Evolutionary conservation across 1,140 invertebrate genomes (phyloP).

Genomic region (Teleopsis dalmanni): DNA sequence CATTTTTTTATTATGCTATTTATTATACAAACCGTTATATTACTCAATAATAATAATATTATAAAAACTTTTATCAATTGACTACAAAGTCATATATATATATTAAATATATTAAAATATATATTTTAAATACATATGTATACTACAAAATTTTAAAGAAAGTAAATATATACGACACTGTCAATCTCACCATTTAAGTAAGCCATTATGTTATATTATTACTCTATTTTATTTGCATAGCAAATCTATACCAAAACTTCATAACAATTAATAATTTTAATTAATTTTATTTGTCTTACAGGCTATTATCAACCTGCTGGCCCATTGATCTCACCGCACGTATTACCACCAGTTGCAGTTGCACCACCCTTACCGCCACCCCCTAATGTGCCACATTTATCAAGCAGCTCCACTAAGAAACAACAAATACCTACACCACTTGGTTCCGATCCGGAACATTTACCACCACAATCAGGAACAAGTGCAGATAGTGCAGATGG

Average conservation of each 20-base stretch:
- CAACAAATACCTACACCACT: slow-evolving; percentile 15
- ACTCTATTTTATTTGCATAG: background rate
- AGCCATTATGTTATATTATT: background rate
- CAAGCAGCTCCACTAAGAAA: slow-evolving; percentile 7
- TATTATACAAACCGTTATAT: too few relatives aligned
- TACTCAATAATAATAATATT: too few relatives aligned
- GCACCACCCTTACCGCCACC: slow-evolving; percentile 19
- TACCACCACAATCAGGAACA: slow-evolving; percentile 26
- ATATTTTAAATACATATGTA: too few relatives aligned
- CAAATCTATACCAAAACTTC: background rate
- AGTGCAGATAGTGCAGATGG: slow-evolving; percentile 45
- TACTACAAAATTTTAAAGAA: too few relatives aligned
- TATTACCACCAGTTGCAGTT: slow-evolving; percentile 48
- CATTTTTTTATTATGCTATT: too few relatives aligned
- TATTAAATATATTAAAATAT: too few relatives aligned
- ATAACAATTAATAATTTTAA: slow-evolving; percentile 17
- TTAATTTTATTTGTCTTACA: slow-evolving; percentile 46
- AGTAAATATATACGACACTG: too few relatives aligned
- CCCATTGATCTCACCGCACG: slow-evolving; percentile 66
- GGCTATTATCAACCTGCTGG: slow-evolving; percentile 83
- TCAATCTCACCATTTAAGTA: too few relatives aligned
- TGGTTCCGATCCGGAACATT: slow-evolving; percentile 18
- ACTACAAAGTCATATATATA: too few relatives aligned
- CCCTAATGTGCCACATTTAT: slow-evolving; percentile 19
- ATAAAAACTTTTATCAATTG: too few relatives aligned